Base-by-base conservation (phyloP, 2,113 vertebrate species). In the Nyctereutes procyonoides region DNA sequence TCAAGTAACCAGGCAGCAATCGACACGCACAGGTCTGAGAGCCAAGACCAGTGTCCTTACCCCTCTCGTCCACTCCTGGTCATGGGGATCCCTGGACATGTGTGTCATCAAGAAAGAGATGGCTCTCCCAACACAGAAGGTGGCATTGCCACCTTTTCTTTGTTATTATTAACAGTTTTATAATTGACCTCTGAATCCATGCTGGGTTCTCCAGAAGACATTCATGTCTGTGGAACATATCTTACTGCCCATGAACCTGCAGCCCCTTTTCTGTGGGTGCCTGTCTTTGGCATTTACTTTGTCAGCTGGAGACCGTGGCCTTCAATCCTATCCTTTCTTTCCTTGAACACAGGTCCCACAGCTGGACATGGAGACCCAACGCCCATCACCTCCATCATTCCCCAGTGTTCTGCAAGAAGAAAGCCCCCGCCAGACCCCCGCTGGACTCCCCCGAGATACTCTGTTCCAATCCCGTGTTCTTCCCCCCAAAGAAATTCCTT, bases 401-500 rank as follows among this genome's bases (percentile, higher is more conserved):
- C 85, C 97, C 90, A 85, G 0, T 3, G 16, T 94, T 43, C 93
- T 95, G 8, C 98, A 88, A 28, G 94, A 97, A 71, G 98, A 97
- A 81, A 28, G 65, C 76, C 76, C 77, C 0, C 91, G n/a, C 20
- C 98, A 95, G 62, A 81, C 85, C 51, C 73, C 96, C 2, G 73
- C 97, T 9, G 97, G 94, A 60, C 93, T 90, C 67, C 43, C 96
- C 53, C 95, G 62, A 53, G 98, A 98, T 79, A 17, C 96, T 51
- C 93, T 92, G 32, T 81, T 97, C 90, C 71, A 96, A 0, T 91
- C 97, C 83, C 86, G 83, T 3, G 28, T 96, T 67, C 95, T 96
- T 53, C 96, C 97, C 90, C 94, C 85, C 0, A 98, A 95, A 94
- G 97, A 98, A 81, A 65, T 63, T 69, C 81, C 97, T 43, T 88